phyloP scores from a whole-genome alignment of 2,888 invertebrate genomes.

The Mesorhabditis belari region DNA sequence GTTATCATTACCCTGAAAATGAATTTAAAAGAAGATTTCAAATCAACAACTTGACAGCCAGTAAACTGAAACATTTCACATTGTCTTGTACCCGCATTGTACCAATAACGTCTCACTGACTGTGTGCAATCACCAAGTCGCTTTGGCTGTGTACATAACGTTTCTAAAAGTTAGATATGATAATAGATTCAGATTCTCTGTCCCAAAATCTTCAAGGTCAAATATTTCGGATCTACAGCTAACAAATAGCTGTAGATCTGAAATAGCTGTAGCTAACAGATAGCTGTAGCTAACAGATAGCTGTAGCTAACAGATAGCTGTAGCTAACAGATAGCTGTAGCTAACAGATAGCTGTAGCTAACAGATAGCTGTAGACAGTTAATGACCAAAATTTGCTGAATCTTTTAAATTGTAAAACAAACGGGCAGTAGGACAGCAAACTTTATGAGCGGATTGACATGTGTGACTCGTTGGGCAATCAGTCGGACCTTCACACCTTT shows the following conservation, averaged over 20 bases:
- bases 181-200: background rate
- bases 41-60: constrained; percentile 21
- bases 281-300: too few relatives aligned
- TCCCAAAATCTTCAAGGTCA: too few relatives aligned
- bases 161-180: constrained; percentile 16
- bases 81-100: constrained; percentile 42
- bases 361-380: too few relatives aligned
- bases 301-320: too few relatives aligned
- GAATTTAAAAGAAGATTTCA: background rate
- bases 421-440: constrained; percentile 51
- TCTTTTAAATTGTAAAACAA: constrained; percentile 3
- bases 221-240: too few relatives aligned
- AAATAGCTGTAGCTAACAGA: too few relatives aligned
- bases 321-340: too few relatives aligned
- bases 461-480: constrained; percentile 42
- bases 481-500: constrained; percentile 38
- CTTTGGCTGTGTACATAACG: constrained; percentile 47
- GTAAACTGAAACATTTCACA: constrained; percentile 42
- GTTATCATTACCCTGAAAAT: constrained; percentile 35
- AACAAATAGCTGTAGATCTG: too few relatives aligned
- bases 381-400: too few relatives aligned
- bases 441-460: constrained; percentile 43
- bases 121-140: constrained; percentile 44
- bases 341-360: too few relatives aligned
- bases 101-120: constrained; percentile 41